Conservation (phyloP, 2,888 invertebrate genomes). For the Tortrix viridana region DNA sequence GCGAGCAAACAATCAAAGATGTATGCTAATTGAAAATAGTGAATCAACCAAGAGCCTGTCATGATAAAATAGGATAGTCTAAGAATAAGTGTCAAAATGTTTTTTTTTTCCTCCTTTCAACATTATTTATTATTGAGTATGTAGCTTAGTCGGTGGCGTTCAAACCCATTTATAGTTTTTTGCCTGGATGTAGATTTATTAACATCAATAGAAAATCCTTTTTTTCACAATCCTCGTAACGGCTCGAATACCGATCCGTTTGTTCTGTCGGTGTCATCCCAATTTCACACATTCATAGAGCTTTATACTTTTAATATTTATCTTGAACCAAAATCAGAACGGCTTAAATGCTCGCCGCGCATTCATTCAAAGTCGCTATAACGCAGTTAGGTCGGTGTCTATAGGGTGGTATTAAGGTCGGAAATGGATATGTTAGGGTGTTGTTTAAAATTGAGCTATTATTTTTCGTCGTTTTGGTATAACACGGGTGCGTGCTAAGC, state of each 20-base stretch:
- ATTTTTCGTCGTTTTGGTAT: slow-evolving; percentile 44
- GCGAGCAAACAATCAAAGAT: too few relatives aligned
- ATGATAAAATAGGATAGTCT: too few relatives aligned
- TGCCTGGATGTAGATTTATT: slow-evolving; percentile 17
- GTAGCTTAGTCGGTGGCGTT: too few relatives aligned
- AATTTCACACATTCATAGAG: slow-evolving; percentile 73
- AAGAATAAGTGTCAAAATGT: too few relatives aligned
- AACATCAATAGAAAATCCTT: slow-evolving; percentile 25
- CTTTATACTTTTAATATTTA: slow-evolving; percentile 66
- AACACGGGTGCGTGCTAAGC: slow-evolving; percentile 44
- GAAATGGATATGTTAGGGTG: background rate
- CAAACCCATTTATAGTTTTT: slow-evolving; percentile 4
- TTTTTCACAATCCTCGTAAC: slow-evolving; percentile 25
- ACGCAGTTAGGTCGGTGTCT: background rate
- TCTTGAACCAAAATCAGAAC: slow-evolving; percentile 27
- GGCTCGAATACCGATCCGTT: slow-evolving; percentile 48
- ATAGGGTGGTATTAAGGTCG: background rate
- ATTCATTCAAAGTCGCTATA: background rate
- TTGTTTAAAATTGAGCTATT: slow-evolving; percentile 8
- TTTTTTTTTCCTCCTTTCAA: too few relatives aligned
- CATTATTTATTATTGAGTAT: too few relatives aligned
- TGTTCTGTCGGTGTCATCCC: slow-evolving; percentile 65
- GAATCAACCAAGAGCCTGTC: too few relatives aligned
- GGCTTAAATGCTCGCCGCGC: slow-evolving; percentile 3
- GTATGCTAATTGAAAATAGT: too few relatives aligned